Evolutionary conservation across 2,797 vertebrate species (phyloP), one percentile per base, ranked within the genome.

Genomic region (Brachymystax lenok): DNA sequence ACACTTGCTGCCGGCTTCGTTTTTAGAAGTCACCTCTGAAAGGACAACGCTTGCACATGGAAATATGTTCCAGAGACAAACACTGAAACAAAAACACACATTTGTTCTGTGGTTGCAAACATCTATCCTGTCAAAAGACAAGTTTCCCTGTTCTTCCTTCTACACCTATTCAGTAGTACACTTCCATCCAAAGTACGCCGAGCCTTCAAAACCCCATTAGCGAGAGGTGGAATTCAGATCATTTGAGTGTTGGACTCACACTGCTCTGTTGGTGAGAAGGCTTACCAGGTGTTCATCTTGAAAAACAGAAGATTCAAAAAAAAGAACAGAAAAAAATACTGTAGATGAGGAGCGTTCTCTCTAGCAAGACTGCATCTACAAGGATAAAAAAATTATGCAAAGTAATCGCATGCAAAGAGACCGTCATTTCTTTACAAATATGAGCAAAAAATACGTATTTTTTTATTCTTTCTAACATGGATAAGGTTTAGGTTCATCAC

Each of bases 211-310:
- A 14, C 88, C 79, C 87, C 85, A 35, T 82, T 24, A 87, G 87
- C 83, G 83, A 87, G 81, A 85, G 81, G 79, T 82, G 82, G 85
- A 74, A 51, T 33, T 75, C 13, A 54, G 70, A 78, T 69, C 19
- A 66, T 51, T 51, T 19, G 17, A 88, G 85, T 70, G 74, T 84
- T 88, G 84, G 78, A 85, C 86, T 88, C 86, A 88, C 88, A 90
- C 89, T 83, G 90, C 80, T 87, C 88, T 91, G 93, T 92, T 92
- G 91, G 88, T 91, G 91, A 91, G 88, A 92, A 94, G 92, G 90
- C 90, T 91, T 89, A 88, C 87, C 85, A 90, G 90, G 91, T 93
- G 90, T 87, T 92, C 79, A 88, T 85, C 84, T 89, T 83, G 74
- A 85, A 82, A 87, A 84, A 79, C 16, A 69, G 83, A 85, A 73